Percentiles rank a stretch among this genome's conserved stretches.
Conservation (phyloP, 2,888 invertebrate species). For the Eurois occulta region DNA sequence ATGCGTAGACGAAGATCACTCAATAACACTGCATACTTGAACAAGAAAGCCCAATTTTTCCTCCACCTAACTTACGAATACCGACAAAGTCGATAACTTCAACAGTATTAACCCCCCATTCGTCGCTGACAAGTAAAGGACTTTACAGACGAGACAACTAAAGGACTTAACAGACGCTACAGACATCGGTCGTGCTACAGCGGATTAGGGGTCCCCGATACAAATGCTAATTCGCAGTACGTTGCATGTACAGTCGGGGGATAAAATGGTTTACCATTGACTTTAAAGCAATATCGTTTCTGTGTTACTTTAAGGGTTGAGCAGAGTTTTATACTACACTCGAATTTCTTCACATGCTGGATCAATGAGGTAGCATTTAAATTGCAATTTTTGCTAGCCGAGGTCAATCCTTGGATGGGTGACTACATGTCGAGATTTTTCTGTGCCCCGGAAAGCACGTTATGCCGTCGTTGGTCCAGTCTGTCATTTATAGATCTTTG, state of each 20-base stretch:
- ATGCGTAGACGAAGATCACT: background rate
- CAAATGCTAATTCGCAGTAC: slow-evolving; percentile 55
- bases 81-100: slow-evolving; percentile 14
- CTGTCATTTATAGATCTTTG: background rate
- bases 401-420: background rate
- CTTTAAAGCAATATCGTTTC: background rate
- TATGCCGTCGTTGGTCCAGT: background rate
- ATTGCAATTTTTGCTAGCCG: background rate
- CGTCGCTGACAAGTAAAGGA: slow-evolving; percentile 55
- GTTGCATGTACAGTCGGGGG: slow-evolving; percentile 33
- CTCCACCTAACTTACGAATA: slow-evolving; percentile 1
- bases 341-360: background rate
- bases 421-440: background rate
- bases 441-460: background rate
- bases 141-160: slow-evolving; percentile 45
- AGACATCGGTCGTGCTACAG: slow-evolving; percentile 52
- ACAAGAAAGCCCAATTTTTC: background rate
- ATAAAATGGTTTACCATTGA: background rate
- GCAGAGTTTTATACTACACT: no score
- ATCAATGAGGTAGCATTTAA: background rate
- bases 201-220: slow-evolving; percentile 62
- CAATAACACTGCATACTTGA: background rate
- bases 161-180: slow-evolving; percentile 51
- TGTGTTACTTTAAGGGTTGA: no score
- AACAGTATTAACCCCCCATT: slow-evolving; percentile 33